A percentile compares a stretch with the other conserved stretches of the same genome.
Conservation (phyloP, 2,888 invertebrate genomes). For the Ashinkailepas kermadecensis region DNA sequence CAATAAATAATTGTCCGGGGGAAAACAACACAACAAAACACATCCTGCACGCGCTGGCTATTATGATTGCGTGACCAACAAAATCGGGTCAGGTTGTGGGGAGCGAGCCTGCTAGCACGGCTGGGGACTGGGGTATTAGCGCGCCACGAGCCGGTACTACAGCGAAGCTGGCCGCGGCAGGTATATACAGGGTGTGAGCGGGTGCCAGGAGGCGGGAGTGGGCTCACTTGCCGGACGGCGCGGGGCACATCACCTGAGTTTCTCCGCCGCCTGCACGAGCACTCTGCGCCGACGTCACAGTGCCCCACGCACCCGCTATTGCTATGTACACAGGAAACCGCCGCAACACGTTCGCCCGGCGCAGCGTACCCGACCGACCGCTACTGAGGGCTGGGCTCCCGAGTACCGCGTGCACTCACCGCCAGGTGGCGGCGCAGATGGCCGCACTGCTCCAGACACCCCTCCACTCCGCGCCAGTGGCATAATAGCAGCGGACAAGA, state of each 20-base stretch:
- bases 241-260: not conserved
- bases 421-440: not conserved
- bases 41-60: not conserved
- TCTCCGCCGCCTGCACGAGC: not conserved
- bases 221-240: not conserved
- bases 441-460: not conserved
- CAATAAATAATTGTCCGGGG: not conserved
- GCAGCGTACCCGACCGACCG: no score
- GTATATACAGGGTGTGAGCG: no score
- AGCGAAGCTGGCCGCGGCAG: no score
- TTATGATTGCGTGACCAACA: not conserved
- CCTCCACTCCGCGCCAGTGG: no score
- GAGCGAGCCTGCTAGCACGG: not conserved
- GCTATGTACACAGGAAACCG: not conserved
- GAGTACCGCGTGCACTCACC: no score
- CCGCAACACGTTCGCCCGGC: not conserved
- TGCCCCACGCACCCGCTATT: not conserved
- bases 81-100: not conserved
- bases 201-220: no score
- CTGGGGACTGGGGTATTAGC: not conserved
- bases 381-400: no score
- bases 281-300: not conserved
- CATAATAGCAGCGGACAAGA: no score
- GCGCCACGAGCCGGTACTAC: no score
- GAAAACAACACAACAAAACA: not conserved